These are phyloP conservation scores for Hypanus sabinus DNA, from an alignment of 2,113 vertebrate species.

Conservation along the genomic window DNA sequence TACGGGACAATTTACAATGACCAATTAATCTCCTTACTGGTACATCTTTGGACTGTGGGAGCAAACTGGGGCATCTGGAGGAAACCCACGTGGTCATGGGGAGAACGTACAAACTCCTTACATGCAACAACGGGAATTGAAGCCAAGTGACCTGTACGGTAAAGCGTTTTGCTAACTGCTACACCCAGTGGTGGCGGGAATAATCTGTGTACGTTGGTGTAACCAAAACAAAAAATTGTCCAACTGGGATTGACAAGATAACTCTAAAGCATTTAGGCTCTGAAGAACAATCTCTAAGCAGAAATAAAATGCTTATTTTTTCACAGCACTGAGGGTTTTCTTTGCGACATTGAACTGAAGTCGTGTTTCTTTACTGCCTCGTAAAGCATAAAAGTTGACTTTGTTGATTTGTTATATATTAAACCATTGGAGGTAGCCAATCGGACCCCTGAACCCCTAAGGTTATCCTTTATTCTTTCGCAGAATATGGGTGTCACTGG, in stretches of 20 bases:
- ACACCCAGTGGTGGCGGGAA: neutral
- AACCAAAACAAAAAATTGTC: neutral
- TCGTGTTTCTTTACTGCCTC: neutral
- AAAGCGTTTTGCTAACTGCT: too few relatives aligned
- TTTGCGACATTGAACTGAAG: neutral
- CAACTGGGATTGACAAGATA: neutral
- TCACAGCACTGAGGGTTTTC: neutral
- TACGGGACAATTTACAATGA: too few relatives aligned
- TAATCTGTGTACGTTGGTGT: neutral
- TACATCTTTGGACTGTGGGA: too few relatives aligned
- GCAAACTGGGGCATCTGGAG: too few relatives aligned
- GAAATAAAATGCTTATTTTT: neutral
- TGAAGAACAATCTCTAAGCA: neutral
- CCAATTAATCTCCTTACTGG: too few relatives aligned
- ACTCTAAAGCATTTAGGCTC: neutral
- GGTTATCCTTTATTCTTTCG: neutral
- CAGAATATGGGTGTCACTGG: too few relatives aligned
- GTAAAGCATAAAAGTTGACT: neutral
- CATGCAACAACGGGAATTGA: too few relatives aligned
- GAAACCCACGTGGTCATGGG: too few relatives aligned
- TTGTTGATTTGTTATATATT: too few relatives aligned
- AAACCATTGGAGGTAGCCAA: neutral
- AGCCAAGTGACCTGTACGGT: too few relatives aligned
- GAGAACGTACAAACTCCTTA: too few relatives aligned
- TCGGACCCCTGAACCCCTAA: neutral